A percentile compares a stretch with the other conserved stretches of the same genome.
Conservation (phyloP, 2,113 vertebrate species). For the Austrofundulus limnaeus region DNA sequence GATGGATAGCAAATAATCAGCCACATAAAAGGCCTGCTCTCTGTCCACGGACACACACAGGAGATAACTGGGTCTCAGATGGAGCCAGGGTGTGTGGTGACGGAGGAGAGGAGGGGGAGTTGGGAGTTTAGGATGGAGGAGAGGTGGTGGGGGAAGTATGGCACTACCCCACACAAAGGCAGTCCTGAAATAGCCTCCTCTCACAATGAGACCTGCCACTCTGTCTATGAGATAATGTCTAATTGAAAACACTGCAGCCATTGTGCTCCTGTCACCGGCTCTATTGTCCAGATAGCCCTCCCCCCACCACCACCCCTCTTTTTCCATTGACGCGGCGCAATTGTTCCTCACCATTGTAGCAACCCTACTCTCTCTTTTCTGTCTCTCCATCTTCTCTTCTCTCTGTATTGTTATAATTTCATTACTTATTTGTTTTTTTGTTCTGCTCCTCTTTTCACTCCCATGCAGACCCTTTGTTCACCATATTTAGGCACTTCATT, state of each 20-base stretch:
- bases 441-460: constrained; percentile 88
- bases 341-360: constrained; percentile 99
- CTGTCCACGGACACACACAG: constrained; percentile 36
- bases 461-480: constrained; percentile 81
- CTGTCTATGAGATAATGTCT: constrained; percentile 99
- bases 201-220: constrained; percentile 94
- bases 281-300: constrained; percentile 89
- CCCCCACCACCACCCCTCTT: constrained; percentile 66
- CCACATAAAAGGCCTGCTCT: constrained; percentile 56
- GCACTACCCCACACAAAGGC: constrained; percentile 92
- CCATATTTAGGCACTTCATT: constrained; percentile 80
- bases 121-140: constrained; percentile 75
- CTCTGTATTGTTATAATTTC: constrained; percentile 91
- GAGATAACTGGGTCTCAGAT: constrained; percentile 61
- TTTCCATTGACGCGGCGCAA: constrained; percentile 94
- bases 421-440: constrained; percentile 95
- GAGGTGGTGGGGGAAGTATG: constrained; percentile 85
- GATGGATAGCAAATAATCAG: constrained; percentile 65
- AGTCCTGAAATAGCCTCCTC: constrained; percentile 96
- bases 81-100: constrained; percentile 35
- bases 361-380: constrained; percentile 75
- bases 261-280: constrained; percentile 99
- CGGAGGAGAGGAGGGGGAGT: constrained; percentile 61
- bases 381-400: constrained; percentile 65
- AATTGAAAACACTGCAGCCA: constrained; percentile 94